A percentile compares a stretch with the other conserved stretches of the same genome.
These are phyloP conservation scores for Zygaena filipendulae DNA, from an alignment of 2,888 invertebrate genomes.

Conservation along the genomic window DNA sequence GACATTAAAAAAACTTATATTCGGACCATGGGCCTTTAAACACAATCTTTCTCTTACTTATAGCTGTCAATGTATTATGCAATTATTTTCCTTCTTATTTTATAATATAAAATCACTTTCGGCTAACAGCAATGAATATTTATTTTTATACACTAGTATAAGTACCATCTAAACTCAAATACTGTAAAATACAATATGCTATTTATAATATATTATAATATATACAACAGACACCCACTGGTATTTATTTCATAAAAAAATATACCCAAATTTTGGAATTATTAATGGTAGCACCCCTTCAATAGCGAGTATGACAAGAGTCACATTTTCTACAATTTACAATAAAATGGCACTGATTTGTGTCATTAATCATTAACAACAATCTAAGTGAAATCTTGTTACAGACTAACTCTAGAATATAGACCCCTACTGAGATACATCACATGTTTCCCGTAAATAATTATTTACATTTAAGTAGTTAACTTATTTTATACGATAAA, in stretches of 20 bases:
- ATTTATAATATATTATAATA: too few species aligned
- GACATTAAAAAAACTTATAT: constrained; percentile 65
- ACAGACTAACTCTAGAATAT: constrained; percentile 63
- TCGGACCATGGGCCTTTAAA: constrained; percentile 59
- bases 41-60: constrained; percentile 57
- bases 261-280: constrained; percentile 66
- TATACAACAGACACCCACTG: constrained; percentile 66
- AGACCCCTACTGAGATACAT: constrained; percentile 50
- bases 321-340: constrained; percentile 66
- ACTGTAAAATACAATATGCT: constrained; percentile 66
- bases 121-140: constrained; percentile 62
- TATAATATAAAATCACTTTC: constrained; percentile 66
- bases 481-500: constrained; percentile 63
- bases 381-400: constrained; percentile 66
- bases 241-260: constrained; percentile 66
- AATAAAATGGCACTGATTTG: constrained; percentile 66
- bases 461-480: constrained; percentile 56
- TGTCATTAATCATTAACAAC: constrained; percentile 66
- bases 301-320: constrained; percentile 70
- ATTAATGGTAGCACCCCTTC: constrained; percentile 71
- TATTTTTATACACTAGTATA: constrained; percentile 60
- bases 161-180: constrained; percentile 66
- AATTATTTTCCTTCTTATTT: constrained; percentile 58
- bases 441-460: constrained; percentile 50
- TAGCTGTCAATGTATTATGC: constrained; percentile 65